Base-by-base conservation (phyloP, 2,888 invertebrate species). In the Cremastinae sp. region DNA sequence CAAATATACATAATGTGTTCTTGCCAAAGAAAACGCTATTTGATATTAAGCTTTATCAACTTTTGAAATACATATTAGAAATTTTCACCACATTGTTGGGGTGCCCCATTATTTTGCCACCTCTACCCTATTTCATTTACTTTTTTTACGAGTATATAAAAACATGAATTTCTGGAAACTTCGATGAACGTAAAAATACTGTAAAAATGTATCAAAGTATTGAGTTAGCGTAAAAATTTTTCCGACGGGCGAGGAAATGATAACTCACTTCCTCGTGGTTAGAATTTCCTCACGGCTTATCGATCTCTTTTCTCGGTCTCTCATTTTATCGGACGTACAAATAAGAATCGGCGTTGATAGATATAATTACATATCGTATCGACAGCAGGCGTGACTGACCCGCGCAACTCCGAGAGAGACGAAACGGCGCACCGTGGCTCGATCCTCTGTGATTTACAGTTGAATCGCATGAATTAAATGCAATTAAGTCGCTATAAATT, bases 401-500 rank as follows among this genome's bases (percentile, higher is more conserved):
- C 75, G 86, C 82, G 82, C 83, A 84, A 86, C 79, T 77, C 68
- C 45, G 20, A 8, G 28, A 61, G 53, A 28, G 49, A 53, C 49
- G 37, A 41, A 65, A 59, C 72, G 43, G 12, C 58, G 72, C 59
- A 49, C 73, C 47, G 61, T 16, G 61, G 37, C 70, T 70, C 69
- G 74, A 82, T 79, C 66, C 83, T 85, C 82, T 80, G 86, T 86
- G 85, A 87, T 87, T 87, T 85, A 85, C 86, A 81, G 83, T 80
- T 80, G 83, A 74, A 82, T 81, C 83, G 81, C 79, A 85, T 85
- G 83, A 85, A 86, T 86, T 84, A 85, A 85, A 85, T 85, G 84
- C 83, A 86, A 86, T 86, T 87, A 87, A 86, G 83, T 84, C 81
- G 81, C 84, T 75, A 84, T 86, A 84, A 86, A 86, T 86, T 82